A percentile compares a stretch with the other conserved stretches of the same genome.
phyloP scores from a whole-genome alignment of 2,797 vertebrate species.

The Ptychadena robeensis region DNA sequence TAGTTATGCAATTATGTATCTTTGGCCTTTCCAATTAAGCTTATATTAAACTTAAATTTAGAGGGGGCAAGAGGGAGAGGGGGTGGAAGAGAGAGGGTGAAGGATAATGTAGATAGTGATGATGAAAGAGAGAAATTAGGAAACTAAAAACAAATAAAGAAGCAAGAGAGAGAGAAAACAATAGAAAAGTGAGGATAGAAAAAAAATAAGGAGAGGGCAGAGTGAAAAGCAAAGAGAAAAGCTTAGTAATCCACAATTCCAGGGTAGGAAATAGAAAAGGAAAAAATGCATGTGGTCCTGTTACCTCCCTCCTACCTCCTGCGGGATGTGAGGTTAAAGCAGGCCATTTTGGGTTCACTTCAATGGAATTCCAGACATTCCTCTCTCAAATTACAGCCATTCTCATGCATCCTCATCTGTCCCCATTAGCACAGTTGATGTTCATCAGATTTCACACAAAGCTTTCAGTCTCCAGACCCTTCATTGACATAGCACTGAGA shows the following conservation, averaged over 20 bases:
- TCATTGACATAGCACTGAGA: slow-evolving; percentile 14
- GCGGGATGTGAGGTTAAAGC: slow-evolving; percentile 52
- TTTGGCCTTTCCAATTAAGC: too few species aligned
- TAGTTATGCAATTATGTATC: too few species aligned
- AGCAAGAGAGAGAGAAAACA: not conserved
- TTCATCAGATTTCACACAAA: slow-evolving; percentile 49
- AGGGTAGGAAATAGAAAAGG: too few species aligned
- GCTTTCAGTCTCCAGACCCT: not conserved
- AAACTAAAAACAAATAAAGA: not conserved
- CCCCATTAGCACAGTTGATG: slow-evolving; percentile 56
- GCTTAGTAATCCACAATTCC: too few species aligned
- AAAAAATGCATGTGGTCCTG: slow-evolving; percentile 5
- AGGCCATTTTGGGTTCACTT: slow-evolving; percentile 59
- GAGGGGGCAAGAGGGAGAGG: too few species aligned
- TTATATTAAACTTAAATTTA: too few species aligned
- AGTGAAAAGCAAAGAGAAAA: too few species aligned
- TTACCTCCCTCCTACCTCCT: slow-evolving; percentile 48
- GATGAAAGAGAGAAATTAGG: too few species aligned
- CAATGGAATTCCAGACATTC: slow-evolving; percentile 61
- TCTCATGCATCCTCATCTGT: slow-evolving; percentile 52
- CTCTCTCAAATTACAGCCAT: slow-evolving; percentile 57
- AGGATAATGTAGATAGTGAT: too few species aligned
- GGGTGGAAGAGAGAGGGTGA: too few species aligned
- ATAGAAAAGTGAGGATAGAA: not conserved
- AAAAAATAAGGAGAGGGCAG: not conserved